Conservation (phyloP, 1,140 invertebrate species). For the Microplitis demolitor region DNA sequence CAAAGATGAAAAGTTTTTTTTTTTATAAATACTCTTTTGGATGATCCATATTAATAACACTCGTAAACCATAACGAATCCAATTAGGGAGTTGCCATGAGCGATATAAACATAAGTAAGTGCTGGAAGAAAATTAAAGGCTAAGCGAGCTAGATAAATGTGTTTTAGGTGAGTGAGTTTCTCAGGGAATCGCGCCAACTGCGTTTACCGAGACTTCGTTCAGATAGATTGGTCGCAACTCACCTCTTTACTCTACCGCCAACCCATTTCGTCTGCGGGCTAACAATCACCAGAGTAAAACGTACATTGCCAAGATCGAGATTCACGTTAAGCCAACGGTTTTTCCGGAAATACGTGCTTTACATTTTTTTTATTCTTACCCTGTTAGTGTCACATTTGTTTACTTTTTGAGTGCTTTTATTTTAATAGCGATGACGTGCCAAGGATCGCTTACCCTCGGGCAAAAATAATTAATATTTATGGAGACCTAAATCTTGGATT, state of each 20-base stretch:
- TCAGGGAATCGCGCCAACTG: constrained; percentile 40
- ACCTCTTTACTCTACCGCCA: constrained; percentile 4
- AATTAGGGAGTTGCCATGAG: constrained; percentile 1
- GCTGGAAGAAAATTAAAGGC: neutral
- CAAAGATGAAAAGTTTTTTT: neutral
- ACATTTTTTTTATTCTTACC: neutral
- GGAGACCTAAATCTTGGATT: neutral
- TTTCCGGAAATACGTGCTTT: neutral
- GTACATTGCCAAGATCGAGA: constrained; percentile 39
- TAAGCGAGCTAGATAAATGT: constrained; percentile 7
- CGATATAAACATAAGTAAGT: constrained; percentile 3
- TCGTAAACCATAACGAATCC: constrained; percentile 10
- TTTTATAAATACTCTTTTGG: neutral
- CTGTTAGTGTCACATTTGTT: no score
- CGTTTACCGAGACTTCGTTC: constrained; percentile 36
- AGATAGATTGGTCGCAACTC: constrained; percentile 25
- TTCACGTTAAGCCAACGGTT: neutral
- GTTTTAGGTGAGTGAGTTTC: constrained; percentile 6
- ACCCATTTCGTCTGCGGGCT: neutral
- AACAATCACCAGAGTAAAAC: neutral
- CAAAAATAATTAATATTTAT: constrained; percentile 29
- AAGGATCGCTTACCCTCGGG: constrained; percentile 41
- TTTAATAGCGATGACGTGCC: constrained; percentile 25
- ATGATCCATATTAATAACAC: neutral
- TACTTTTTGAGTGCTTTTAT: neutral